These are phyloP conservation scores for Tragulus kanchil DNA, from an alignment of 2,113 vertebrate species.

Conservation along the genomic window DNA sequence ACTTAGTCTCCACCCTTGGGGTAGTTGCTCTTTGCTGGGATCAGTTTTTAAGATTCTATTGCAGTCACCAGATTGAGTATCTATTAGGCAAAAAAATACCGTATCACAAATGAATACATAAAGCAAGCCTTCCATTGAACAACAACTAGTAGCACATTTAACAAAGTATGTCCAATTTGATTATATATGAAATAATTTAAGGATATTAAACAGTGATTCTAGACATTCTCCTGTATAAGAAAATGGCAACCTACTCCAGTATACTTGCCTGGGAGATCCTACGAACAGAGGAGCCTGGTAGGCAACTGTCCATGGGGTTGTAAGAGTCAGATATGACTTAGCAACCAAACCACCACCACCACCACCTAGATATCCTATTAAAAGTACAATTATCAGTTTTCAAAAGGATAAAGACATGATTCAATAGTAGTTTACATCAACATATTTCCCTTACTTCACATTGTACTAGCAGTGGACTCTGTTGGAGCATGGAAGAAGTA, in stretches of 20 bases:
- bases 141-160: background rate
- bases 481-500: background rate
- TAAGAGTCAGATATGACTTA: background rate
- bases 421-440: background rate
- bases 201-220: background rate
- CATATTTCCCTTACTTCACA: background rate
- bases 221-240: background rate
- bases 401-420: background rate
- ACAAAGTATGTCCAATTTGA: background rate
- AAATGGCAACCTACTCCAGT: background rate
- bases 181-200: constrained; percentile 10
- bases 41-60: too few relatives aligned
- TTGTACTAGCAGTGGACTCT: background rate
- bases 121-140: background rate
- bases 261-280: background rate
- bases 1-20: too few relatives aligned
- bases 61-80: too few relatives aligned
- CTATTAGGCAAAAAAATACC: too few relatives aligned
- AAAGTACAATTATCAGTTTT: background rate
- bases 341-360: background rate
- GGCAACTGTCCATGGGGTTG: background rate
- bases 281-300: background rate
- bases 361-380: background rate
- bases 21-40: too few relatives aligned
- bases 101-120: too few relatives aligned